Percentiles rank a stretch among this genome's conserved stretches.
These are phyloP conservation scores for Crotophaga sulcirostris DNA, from an alignment of 2,113 vertebrate genomes.

Conservation along the genomic window DNA sequence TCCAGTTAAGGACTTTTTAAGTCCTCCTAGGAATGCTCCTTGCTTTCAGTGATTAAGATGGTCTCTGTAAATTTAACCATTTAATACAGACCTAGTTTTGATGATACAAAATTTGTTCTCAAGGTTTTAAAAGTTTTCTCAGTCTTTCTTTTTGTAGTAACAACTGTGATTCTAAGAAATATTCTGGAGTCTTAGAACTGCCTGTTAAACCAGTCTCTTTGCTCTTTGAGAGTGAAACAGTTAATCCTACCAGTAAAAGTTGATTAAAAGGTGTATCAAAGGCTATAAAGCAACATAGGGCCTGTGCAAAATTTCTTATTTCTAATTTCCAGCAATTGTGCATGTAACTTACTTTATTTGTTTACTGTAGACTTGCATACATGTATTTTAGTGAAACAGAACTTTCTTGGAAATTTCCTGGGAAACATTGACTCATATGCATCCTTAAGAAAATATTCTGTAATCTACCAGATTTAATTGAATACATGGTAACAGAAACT, in stretches of 20 bases:
- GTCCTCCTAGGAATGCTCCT: background rate
- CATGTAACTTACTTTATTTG: background rate
- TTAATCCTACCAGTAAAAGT: background rate
- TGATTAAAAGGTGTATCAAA: background rate
- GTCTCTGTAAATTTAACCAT: background rate
- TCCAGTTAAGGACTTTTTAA: slow-evolving; percentile 8
- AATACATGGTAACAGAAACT: background rate
- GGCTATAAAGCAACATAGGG: background rate
- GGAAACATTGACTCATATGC: background rate
- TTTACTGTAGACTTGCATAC: background rate
- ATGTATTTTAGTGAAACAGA: background rate
- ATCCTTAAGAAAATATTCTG: background rate
- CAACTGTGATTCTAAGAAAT: background rate
- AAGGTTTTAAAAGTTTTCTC: slow-evolving; percentile 10
- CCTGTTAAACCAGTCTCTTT: background rate
- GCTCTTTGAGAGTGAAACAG: background rate
- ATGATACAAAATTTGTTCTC: background rate
- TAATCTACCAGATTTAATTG: background rate
- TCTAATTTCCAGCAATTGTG: background rate
- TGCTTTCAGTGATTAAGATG: slow-evolving; percentile 28
- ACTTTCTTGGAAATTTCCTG: background rate
- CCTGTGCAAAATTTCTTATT: background rate
- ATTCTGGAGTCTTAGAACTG: background rate
- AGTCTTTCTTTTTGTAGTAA: background rate
- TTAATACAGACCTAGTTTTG: slow-evolving; percentile 9